phyloP scores from a whole-genome alignment of 2,797 vertebrate genomes.

The Meda fulgida region DNA sequence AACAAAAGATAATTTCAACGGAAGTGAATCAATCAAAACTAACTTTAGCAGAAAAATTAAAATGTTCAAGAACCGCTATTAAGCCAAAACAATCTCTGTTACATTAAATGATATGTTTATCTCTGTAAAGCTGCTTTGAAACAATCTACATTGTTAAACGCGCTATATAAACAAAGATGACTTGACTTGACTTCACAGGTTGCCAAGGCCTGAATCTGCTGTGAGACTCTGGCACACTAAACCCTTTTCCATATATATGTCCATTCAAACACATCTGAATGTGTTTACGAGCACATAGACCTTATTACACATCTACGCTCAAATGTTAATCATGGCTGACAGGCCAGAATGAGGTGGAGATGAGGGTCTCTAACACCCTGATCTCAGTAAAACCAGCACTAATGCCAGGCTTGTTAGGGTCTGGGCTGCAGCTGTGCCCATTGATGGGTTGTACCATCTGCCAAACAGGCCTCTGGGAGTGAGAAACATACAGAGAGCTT shows the following conservation, averaged over 20 bases:
- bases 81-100: too few species aligned
- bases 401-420: conserved; percentile 52
- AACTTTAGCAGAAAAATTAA: too few species aligned
- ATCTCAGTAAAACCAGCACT: conserved; percentile 39
- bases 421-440: conserved; percentile 56
- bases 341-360: conserved; percentile 12
- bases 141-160: too few species aligned
- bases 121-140: too few species aligned
- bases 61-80: too few species aligned
- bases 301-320: neutral
- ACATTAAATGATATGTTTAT: too few species aligned
- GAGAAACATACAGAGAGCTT: conserved; percentile 59
- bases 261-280: neutral
- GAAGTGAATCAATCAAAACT: too few species aligned
- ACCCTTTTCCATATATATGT: neutral
- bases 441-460: conserved; percentile 58
- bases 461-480: conserved; percentile 58
- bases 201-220: conserved; percentile 13
- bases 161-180: too few species aligned
- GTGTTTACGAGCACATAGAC: conserved; percentile 12
- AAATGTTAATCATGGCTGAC: conserved; percentile 27
- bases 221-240: neutral
- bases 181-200: too few species aligned
- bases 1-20: too few species aligned
- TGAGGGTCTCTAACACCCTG: conserved; percentile 44